Base-by-base conservation (phyloP, 2,888 invertebrate species). In the Leptura quadrifasciata region DNA sequence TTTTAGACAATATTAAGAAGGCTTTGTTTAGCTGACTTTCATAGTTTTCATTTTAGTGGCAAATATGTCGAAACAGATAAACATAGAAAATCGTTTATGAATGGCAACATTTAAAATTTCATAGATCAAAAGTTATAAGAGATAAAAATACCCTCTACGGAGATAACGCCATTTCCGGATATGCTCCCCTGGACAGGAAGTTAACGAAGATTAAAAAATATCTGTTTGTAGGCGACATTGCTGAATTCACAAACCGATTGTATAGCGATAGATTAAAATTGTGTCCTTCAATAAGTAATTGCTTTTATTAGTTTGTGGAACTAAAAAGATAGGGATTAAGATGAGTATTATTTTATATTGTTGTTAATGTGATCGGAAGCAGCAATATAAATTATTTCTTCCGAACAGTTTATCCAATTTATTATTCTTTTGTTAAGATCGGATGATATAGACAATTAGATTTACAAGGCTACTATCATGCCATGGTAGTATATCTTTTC, bases 401-500 rank as follows among this genome's bases (percentile, higher is more conserved):
- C 72, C 55, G 65, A 72, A 55, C 72, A 72, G 20, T 57, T 72
- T 72, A 57, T 72, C 65, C 72, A 64, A 54, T 72, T 72, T 65
- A 69, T 47, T 58, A 58, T 58, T 58, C 69, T 69, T 69, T 69
- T 69, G 69, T 69, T 60, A 58, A 60, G 57, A 69, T 69, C 69
- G 58, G 58, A 69, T 69, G 69, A 69, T 35, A 18, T 31, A 35
- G 31, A 15, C 58, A 69, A 69, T 69, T 69, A 69, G 35, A 69
- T 52, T 72, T 63, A 65, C 55, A 58, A 75, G 35, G 24, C 71
- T 55, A 60, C 72, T 52, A 75, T 70, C 75, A 75, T 60, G 67
- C 72, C 75, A 72, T 27, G 47, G n/a, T 47, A 47, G 47, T 47
- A 47, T n/a, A 3, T 47, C 47, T 10, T 47, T 47, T 47, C n/a